These are phyloP conservation scores for Brachyalestes nurse DNA, from an alignment of 2,797 vertebrate species.

Conservation along the genomic window DNA sequence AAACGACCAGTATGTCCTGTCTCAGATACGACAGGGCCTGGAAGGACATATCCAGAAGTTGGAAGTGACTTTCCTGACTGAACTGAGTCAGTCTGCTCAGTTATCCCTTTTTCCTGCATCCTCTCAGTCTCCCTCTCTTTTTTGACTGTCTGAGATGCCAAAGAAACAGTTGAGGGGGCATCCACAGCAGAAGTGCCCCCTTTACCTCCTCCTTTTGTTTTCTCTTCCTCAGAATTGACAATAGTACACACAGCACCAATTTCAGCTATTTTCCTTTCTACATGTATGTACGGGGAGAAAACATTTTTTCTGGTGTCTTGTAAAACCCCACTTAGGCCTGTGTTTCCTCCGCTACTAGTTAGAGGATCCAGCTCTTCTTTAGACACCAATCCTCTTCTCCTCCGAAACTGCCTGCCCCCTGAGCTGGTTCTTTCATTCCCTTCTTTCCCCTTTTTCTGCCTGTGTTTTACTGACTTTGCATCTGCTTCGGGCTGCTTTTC, in stretches of 20 bases:
- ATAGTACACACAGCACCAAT: conserved; percentile 95
- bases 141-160: conserved; percentile 73
- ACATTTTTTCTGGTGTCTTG: conserved; percentile 86
- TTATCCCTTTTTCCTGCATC: conserved; percentile 62
- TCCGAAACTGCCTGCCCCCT: conserved; percentile 71
- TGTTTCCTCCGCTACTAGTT: conserved; percentile 54
- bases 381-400: conserved; percentile 74
- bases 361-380: conserved; percentile 81
- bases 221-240: conserved; percentile 95
- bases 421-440: conserved; percentile 60
- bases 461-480: conserved; percentile 70
- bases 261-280: conserved; percentile 93
- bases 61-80: conserved; percentile 92
- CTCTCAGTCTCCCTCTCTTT: conserved; percentile 79
- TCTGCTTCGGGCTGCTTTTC: conserved; percentile 73
- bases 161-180: conserved; percentile 66
- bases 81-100: conserved; percentile 75
- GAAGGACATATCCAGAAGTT: conserved; percentile 89
- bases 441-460: conserved; percentile 75
- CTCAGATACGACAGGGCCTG: conserved; percentile 92
- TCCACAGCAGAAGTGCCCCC: conserved; percentile 67
- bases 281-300: conserved; percentile 95
- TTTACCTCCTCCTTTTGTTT: conserved; percentile 81
- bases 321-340: conserved; percentile 71
- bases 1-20: conserved; percentile 89